Base-by-base conservation (phyloP, 2,888 invertebrate species). In the Cloeon dipterum region DNA sequence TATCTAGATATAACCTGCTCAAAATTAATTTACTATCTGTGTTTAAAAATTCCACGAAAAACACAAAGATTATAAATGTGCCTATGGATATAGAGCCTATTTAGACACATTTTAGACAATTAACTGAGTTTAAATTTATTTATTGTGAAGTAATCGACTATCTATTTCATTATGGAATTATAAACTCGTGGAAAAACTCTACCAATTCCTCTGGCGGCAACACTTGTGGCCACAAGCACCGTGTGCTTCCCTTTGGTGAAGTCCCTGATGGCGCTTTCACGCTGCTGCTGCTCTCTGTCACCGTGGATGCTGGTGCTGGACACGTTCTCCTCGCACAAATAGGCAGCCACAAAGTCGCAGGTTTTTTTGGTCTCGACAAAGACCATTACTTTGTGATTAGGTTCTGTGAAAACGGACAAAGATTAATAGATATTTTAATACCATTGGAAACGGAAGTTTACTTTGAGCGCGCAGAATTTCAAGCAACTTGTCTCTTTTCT, bases 201-300 rank as follows among this genome's bases (percentile, higher is more conserved):
- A 72, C 73, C 81, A 1, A 94, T 59, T 1, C 96, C 96, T 38
- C 96, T 62, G 0, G 93, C 85, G 1, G 91, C 91, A 0, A 96
- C 93, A 1, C 86, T 83, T 0, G 96, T 96, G 1, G 94, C 94
- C 1, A 98, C 86, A 1, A 98, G 60, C 26, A 94, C 73, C 34
- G 68, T 68, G 52, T 77, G 73, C 11, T 56, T 59, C 1, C 86
- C 86, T 13, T 56, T 61, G 51, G 76, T 78, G 56, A 98, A 94
- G 52, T 88, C 82, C 1, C 49, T 35, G n/a, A 82, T 50, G 0
- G 77, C 77, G 42, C 65, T 58, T 48, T 81, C 79, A n/a, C 82
- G 58, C 52, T 79, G 71, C 29, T 67, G 52, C 48, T 83, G 81
- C 1, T 66, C 52, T 5, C 79, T 60, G 49, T 75, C 77, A 0